A percentile compares a stretch with the other conserved stretches of the same genome.
Evolutionary conservation across 2,888 invertebrate species (phyloP).

Genomic region (Nycteola revayana): DNA sequence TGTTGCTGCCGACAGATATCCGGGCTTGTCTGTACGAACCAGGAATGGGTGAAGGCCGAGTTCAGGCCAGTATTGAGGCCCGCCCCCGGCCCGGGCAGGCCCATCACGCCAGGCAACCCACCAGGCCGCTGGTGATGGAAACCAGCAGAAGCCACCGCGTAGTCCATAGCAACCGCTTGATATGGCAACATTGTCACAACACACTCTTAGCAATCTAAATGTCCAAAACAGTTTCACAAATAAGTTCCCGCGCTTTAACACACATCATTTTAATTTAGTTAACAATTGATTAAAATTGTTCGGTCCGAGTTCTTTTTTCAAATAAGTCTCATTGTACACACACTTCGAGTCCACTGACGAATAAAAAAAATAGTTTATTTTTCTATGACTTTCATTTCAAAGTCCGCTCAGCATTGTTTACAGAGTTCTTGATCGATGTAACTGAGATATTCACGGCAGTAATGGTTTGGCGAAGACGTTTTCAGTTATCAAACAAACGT

Average conservation of each 20-base stretch:
- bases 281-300: conserved; percentile 36
- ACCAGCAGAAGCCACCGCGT: conserved; percentile 83
- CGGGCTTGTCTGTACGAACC: conserved; percentile 95
- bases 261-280: conserved; percentile 45
- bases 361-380: conserved; percentile 25
- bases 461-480: conserved; percentile 43
- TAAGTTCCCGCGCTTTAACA: conserved; percentile 48
- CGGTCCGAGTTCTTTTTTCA: conserved; percentile 20
- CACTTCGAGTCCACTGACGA: conserved; percentile 31
- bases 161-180: conserved; percentile 94
- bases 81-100: conserved; percentile 78
- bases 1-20: conserved; percentile 94
- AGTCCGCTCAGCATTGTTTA: conserved; percentile 28
- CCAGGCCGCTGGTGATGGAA: conserved; percentile 78
- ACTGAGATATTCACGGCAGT: conserved; percentile 33
- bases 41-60: conserved; percentile 95
- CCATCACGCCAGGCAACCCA: conserved; percentile 80
- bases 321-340: conserved; percentile 38
- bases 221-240: conserved; percentile 42
- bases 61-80: conserved; percentile 76
- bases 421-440: conserved; percentile 16
- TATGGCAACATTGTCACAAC: conserved; percentile 89
- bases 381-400: conserved; percentile 19
- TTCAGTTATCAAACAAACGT: conserved; percentile 70
- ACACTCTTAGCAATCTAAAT: conserved; percentile 37